phyloP scores from a whole-genome alignment of 2,113 vertebrate species.

The Uropsilus gracilis region DNA sequence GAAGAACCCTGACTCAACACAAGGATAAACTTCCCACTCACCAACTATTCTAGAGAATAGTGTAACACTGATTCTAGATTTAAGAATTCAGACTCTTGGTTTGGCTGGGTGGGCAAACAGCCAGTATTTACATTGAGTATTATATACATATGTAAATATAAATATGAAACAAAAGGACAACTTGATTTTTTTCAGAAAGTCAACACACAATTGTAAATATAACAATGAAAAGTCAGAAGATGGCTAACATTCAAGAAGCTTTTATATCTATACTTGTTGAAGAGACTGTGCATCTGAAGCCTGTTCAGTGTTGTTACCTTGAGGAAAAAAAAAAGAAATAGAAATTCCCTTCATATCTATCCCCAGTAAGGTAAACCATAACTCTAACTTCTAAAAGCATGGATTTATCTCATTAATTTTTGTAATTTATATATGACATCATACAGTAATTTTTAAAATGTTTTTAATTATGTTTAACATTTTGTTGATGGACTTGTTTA shows the following conservation, averaged over 20 bases:
- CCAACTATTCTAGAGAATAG: not conserved
- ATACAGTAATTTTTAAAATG: not conserved
- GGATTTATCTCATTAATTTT: not conserved
- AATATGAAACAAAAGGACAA: not conserved
- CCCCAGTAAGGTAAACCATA: not conserved
- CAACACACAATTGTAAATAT: not conserved
- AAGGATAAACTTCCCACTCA: not conserved
- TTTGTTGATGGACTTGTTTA: not conserved
- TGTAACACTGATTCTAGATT: not conserved
- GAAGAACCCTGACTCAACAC: not conserved
- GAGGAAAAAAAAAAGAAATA: no score
- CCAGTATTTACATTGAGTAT: not conserved
- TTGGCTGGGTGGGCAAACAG: not conserved
- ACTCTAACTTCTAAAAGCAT: not conserved
- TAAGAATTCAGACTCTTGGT: not conserved
- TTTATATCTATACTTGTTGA: not conserved
- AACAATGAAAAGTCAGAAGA: not conserved
- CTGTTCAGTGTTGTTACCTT: no score
- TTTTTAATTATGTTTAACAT: not conserved
- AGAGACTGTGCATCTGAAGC: no score
- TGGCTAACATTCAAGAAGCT: not conserved
- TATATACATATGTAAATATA: not conserved
- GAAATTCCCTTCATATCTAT: not conserved
- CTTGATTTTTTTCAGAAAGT: not conserved
- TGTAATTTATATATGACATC: not conserved